Percentiles rank a stretch among this genome's conserved stretches.
Conservation (phyloP, 2,888 invertebrate genomes). For the Pristionchus fissidentatus region DNA sequence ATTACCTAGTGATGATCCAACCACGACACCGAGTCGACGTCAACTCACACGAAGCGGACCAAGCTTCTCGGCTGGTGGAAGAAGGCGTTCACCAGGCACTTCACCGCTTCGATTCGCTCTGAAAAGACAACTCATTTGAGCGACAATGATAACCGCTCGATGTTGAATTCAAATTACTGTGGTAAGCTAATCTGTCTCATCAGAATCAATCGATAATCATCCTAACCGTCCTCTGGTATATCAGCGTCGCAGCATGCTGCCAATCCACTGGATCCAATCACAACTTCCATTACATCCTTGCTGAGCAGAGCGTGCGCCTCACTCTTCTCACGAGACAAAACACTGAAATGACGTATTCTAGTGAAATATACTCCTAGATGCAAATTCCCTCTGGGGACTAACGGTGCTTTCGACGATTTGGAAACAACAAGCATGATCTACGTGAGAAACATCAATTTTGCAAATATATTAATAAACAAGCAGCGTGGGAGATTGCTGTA, state of each 20-base stretch:
- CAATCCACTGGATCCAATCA: slow-evolving; percentile 24
- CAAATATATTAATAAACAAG: too few relatives aligned
- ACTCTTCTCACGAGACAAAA: slow-evolving; percentile 15
- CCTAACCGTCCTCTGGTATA: background rate
- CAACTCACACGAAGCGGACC: slow-evolving; percentile 19
- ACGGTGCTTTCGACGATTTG: too few relatives aligned
- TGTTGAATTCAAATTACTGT: background rate
- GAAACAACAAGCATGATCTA: too few relatives aligned
- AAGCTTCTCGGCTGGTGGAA: slow-evolving; percentile 5
- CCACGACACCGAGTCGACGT: background rate
- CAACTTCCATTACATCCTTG: background rate
- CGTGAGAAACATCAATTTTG: too few relatives aligned
- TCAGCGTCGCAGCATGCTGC: slow-evolving; percentile 23
- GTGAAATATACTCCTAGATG: too few relatives aligned
- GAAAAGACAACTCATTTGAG: slow-evolving; percentile 28
- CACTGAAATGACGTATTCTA: slow-evolving; percentile 12
- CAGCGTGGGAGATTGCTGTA: too few relatives aligned
- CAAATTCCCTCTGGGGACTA: too few relatives aligned
- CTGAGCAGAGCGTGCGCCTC: background rate
- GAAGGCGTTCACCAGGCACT: slow-evolving; percentile 60
- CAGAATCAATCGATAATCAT: background rate
- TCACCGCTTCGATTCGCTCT: slow-evolving; percentile 58
- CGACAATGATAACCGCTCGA: background rate
- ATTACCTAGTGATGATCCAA: background rate
- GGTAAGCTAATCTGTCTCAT: background rate